Conservation (phyloP, 1,140 invertebrate species). For the Eupristina koningsbergeri region DNA sequence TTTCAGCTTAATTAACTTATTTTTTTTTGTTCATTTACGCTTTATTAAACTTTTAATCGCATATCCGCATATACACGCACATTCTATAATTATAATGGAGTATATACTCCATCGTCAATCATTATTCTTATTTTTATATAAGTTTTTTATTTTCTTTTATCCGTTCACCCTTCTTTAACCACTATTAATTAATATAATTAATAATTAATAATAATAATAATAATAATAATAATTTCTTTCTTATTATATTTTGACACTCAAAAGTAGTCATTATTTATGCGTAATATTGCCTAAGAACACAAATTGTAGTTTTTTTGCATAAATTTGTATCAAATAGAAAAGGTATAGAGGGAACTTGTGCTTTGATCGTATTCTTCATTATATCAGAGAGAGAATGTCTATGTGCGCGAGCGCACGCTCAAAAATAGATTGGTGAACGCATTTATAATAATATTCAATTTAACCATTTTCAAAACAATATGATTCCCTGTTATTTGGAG, state of each 20-base stretch:
- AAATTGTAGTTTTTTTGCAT: constrained; percentile 45
- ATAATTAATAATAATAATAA: constrained; percentile 48
- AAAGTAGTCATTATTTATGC: constrained; percentile 44
- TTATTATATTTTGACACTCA: constrained; percentile 44
- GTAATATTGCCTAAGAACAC: constrained; percentile 57
- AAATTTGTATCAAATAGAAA: constrained; percentile 52
- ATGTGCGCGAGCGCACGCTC: background rate
- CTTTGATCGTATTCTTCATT: constrained; percentile 54
- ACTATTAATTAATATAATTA: constrained; percentile 49
- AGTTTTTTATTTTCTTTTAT: constrained; percentile 46
- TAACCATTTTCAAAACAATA: constrained; percentile 43
- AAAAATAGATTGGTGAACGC: background rate
- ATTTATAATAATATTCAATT: constrained; percentile 42
- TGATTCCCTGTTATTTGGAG: constrained; percentile 35
- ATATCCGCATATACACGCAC: constrained; percentile 43
- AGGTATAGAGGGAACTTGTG: constrained; percentile 63
- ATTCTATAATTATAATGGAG: constrained; percentile 43
- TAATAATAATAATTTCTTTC: constrained; percentile 32
- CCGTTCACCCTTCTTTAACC: constrained; percentile 50
- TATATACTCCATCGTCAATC: constrained; percentile 31
- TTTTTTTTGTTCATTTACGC: constrained; percentile 54
- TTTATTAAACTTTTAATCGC: constrained; percentile 48
- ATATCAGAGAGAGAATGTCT: too few species aligned
- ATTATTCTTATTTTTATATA: constrained; percentile 43
- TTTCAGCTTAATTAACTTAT: constrained; percentile 42